Conservation (phyloP, 2,113 vertebrate species). For the Probosciger aterrimus region DNA sequence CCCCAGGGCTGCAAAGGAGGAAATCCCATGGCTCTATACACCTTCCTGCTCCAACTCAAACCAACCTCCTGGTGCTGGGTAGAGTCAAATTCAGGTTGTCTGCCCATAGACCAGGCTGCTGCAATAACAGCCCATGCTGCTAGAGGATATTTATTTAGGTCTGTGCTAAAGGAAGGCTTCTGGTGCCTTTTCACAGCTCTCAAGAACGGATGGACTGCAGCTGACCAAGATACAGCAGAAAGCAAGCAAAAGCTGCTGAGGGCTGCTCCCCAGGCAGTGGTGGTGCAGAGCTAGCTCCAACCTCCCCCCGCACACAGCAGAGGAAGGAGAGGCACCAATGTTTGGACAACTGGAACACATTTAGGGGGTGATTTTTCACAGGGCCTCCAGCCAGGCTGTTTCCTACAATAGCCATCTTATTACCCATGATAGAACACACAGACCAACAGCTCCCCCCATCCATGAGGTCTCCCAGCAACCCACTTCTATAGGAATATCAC, state of each 20-base stretch:
- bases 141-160: not conserved
- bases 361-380: conserved; percentile 64
- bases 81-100: not conserved
- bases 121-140: not conserved
- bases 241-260: not conserved
- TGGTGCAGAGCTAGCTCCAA: not conserved
- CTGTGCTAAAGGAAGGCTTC: not conserved
- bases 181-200: not conserved
- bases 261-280: not conserved
- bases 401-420: conserved; percentile 49
- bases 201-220: not conserved
- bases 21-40: fast-evolving
- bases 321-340: conserved; percentile 54
- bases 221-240: conserved; percentile 24
- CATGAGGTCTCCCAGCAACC: not conserved
- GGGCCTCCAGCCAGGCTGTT: conserved; percentile 58
- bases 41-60: not conserved
- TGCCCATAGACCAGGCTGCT: fast-evolving
- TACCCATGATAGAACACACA: conserved; percentile 36
- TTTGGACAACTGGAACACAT: conserved; percentile 85
- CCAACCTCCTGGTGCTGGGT: not conserved
- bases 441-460: not conserved
- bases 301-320: not conserved
- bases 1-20: not conserved
- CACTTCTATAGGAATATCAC: not conserved